These are phyloP conservation scores for Enoplosus armatus DNA, from an alignment of 2,797 vertebrate genomes.

Conservation along the genomic window DNA sequence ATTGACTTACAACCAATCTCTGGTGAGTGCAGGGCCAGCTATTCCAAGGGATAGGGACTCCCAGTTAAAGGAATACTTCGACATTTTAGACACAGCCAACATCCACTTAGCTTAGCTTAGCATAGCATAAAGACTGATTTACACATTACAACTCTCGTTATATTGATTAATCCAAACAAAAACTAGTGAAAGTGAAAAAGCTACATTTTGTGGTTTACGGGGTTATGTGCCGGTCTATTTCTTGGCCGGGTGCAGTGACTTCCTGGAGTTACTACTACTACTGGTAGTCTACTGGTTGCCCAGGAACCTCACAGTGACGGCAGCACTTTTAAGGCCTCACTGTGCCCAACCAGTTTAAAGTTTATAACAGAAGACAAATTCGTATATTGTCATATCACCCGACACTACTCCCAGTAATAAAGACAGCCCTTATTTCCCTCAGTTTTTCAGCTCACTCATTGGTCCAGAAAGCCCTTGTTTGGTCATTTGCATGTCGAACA, in stretches of 20 bases:
- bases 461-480: conserved; percentile 1
- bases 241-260: not conserved
- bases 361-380: not conserved
- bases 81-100: not conserved
- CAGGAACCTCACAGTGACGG: conserved; percentile 5
- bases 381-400: conserved; percentile 1
- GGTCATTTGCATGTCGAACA: not conserved
- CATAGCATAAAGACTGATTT: no score
- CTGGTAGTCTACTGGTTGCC: conserved; percentile 2
- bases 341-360: not conserved
- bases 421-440: not conserved
- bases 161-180: not conserved
- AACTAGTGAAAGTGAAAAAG: not conserved
- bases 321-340: not conserved
- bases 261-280: no score
- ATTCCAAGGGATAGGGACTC: not conserved
- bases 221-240: not conserved
- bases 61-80: not conserved
- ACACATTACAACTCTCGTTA: not conserved
- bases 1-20: not conserved
- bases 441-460: not conserved
- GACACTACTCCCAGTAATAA: not conserved
- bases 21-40: not conserved
- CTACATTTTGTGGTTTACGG: not conserved
- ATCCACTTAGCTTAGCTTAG: not conserved